Evolutionary conservation across 1,140 invertebrate species (phyloP), one percentile per base, ranked within the genome.

Genomic region (Musca vetustissima): DNA sequence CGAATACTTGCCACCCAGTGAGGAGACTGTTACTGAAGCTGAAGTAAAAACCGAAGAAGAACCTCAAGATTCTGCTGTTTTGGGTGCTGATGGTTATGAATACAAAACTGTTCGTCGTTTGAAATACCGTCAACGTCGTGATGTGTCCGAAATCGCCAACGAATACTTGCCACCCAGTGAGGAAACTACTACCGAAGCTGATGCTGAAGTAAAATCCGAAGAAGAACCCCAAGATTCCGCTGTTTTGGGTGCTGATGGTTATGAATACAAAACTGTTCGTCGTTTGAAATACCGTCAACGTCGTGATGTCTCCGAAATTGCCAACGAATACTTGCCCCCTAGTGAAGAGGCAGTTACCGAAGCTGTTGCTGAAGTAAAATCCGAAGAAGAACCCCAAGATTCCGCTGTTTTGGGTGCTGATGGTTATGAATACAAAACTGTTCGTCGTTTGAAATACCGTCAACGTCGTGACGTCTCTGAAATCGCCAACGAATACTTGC

Each of bases 31-130:
- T 70, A 14, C 65, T 1, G 72, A 73, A 22, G 73, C 70, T 69
- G 49, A 77, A 77, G 75, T 71, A 55, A 65, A 21, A 64, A 17
- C 59, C 77, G 76, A 78, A 72, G 72, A 72, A 69, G 28, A 55
- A 55, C 59, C 64, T 67, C 70, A 36, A 70, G 71, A 78, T 73
- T 71, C 74, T 72, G 75, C 78, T 78, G 75, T 76, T 79, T 76
- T 74, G 72, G 77, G 75, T 77, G 70, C 74, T 75, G 76, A 77
- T 75, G 73, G 72, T 72, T 28, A 28, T 69, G 76, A 76, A 76
- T 78, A 76, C 71, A 76, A 68, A 52, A 32, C 49, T 69, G 64
- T 59, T 67, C 19, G 28, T 66, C 49, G 49, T 70, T 68, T 69
- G 9, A 66, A 66, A 15, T 49, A 66, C 59, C 19, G 72, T 68